Base-by-base conservation (phyloP, 2,797 vertebrate genomes). In the Emys orbicularis region DNA sequence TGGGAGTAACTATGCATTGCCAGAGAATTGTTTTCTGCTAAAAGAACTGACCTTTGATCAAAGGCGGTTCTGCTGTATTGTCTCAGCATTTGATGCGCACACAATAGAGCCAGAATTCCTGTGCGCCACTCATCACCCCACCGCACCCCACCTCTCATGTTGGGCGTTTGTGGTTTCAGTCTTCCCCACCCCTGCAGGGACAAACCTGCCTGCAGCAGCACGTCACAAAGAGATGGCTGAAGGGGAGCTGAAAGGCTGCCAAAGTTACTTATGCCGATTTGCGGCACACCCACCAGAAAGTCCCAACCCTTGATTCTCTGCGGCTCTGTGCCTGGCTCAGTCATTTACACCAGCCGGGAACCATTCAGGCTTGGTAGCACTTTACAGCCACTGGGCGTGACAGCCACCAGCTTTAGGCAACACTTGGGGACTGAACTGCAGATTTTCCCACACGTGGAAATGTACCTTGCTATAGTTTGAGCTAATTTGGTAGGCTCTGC, bases 371-470 rank as follows among this genome's bases (percentile, higher is more conserved):
- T 34, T 8, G 52, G 84, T 88, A 93, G 92, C 95, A 90, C 90
- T 92, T 5, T 74, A 83, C 77, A 27, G 83, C 44, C 85, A 2
- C 86, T 5, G 34, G 57, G 65, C 79, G 10, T 0, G 1, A 65
- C 6, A 90, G n/a, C 81, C 4, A 0, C 8, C 87, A 12, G 65
- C 79, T 50, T 2, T 34, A 18, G 88, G 34, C 7, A 25, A 27
- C 4, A 12, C 2, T 50, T 0, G 23, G n/a, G 53, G 34, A 37
- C 29, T 0, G 25, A 84, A 49, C 57, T 0, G 16, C 25, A 84
- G 79, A 84, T 5, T 2, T 2, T 65, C 79, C 25, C 1, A 0
- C 1, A 4, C 11, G 52, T 6, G 31, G 18, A 41, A 18, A 68
- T 76, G 5, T 49, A 19, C 0, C 21, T 59, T 0, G 3, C 5